Base-by-base conservation (phyloP, 1,140 invertebrate genomes). In the Anadara kagoshimensis region DNA sequence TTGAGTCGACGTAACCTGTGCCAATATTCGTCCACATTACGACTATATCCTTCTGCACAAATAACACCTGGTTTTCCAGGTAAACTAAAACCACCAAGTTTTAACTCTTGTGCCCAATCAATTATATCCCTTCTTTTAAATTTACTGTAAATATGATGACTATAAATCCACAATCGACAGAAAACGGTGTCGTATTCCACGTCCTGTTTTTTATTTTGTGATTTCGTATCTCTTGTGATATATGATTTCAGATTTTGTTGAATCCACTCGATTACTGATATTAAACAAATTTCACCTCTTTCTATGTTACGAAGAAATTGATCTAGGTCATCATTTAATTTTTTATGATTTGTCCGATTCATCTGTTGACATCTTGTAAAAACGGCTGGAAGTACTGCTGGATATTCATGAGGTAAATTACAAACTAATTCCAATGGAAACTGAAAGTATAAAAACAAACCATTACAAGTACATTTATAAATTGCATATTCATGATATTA, bases 91-190 rank as follows among this genome's bases (percentile, higher is more conserved):
- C 95, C 95, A 68, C 92, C 93, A n/a, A 96, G 83, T 49, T 91
- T 90, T 75, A 93, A 91, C 67, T 94, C 92, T 59, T 91, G 89
- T 0, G 94, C 93, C 79, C 93, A 91, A 75, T 94, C 93, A 16
- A 93, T 68, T 54, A 97, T 94, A 77, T 94, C 93, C 77, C 92
- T 91, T 78, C 95, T 90, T 89, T 97, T 96, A n/a, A 92, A 91
- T 89, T 95, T 95, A 82, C 93, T 95, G 82, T 95, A 96, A 85
- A 97, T 96, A 82, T 96, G 95, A 90, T 97, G 95, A 78, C 94
- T 96, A 87, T 95, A 95, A 74, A 97, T 94, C 95, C 95, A 97
- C 73, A 91, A 69, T 49, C 91, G 79, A 71, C 73, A 83, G 69
- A 88, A 85, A 18, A 70, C 63, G 5, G 51, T 73, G 10, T 83